phyloP scores from a whole-genome alignment of 2,888 invertebrate genomes.

The Mesochorus sp. region DNA sequence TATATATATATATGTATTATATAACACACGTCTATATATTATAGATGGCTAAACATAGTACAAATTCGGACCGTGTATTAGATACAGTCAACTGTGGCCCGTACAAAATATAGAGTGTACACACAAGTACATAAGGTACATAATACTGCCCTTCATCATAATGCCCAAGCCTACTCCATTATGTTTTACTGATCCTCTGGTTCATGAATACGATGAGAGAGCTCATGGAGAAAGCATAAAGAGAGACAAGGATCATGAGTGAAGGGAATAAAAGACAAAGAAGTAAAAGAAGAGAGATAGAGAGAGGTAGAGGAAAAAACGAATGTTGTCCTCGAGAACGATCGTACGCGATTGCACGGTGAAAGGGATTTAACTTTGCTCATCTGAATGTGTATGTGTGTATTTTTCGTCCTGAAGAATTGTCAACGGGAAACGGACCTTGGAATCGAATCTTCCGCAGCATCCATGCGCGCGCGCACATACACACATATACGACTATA shows the following conservation, averaged over 20 bases:
- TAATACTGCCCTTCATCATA: conserved; percentile 39
- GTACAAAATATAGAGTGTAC: background rate
- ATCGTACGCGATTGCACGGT: background rate
- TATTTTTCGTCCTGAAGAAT: conserved; percentile 18
- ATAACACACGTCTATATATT: background rate
- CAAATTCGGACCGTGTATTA: conserved; percentile 8
- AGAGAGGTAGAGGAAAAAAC: background rate
- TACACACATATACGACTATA: no score
- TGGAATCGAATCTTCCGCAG: conserved; percentile 30
- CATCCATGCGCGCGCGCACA: no score
- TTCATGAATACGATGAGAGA: conserved; percentile 36
- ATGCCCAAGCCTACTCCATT: conserved; percentile 29
- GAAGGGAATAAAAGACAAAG: background rate
- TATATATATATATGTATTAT: conserved; percentile 1
- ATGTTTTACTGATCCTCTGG: conserved; percentile 26
- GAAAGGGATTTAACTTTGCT: conserved; percentile 36
- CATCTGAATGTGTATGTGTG: background rate
- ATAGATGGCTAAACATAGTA: background rate
- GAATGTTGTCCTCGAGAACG: conserved; percentile 17
- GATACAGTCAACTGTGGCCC: conserved; percentile 17
- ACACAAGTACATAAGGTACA: background rate
- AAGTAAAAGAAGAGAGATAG: background rate
- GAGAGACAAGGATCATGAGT: background rate
- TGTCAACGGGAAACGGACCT: conserved; percentile 25
- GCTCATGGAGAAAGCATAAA: conserved; percentile 12